Evolutionary conservation across 2,797 vertebrate genomes (phyloP).

Genomic region (Sebastes trivittatus): DNA sequence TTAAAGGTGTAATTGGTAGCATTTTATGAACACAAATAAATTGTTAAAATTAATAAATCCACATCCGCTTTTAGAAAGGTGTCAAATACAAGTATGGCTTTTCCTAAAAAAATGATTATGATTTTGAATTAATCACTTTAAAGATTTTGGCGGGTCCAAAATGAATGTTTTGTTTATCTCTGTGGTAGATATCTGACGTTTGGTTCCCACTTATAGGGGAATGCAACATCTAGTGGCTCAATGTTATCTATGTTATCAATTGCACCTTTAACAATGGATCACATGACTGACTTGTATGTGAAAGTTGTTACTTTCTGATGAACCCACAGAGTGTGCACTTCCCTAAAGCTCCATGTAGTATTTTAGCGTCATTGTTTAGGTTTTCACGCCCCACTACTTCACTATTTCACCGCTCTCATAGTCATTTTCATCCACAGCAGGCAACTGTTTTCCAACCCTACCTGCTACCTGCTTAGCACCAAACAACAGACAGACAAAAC

Average conservation of each 20-base stretch:
- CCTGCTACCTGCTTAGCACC: background rate
- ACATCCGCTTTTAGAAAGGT: accelerated
- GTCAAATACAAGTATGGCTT: no score
- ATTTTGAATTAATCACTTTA: no score
- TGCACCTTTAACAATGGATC: background rate
- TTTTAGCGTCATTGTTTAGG: background rate
- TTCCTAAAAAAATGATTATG: no score
- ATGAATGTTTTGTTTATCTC: accelerated
- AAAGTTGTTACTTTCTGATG: background rate
- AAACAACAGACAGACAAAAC: background rate
- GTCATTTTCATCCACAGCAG: background rate
- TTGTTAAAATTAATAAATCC: no score
- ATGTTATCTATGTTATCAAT: no score
- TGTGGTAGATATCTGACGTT: no score
- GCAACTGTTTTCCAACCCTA: background rate
- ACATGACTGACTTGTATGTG: background rate
- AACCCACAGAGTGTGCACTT: background rate
- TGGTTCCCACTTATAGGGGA: no score
- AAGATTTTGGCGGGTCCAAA: no score
- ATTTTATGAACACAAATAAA: no score
- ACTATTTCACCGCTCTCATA: background rate
- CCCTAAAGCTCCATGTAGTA: background rate
- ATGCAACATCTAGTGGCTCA: no score
- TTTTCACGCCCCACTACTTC: background rate
- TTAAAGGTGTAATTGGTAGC: no score